Evolutionary conservation across 2,113 vertebrate genomes (phyloP).

Genomic region (Carettochelys insculpta): DNA sequence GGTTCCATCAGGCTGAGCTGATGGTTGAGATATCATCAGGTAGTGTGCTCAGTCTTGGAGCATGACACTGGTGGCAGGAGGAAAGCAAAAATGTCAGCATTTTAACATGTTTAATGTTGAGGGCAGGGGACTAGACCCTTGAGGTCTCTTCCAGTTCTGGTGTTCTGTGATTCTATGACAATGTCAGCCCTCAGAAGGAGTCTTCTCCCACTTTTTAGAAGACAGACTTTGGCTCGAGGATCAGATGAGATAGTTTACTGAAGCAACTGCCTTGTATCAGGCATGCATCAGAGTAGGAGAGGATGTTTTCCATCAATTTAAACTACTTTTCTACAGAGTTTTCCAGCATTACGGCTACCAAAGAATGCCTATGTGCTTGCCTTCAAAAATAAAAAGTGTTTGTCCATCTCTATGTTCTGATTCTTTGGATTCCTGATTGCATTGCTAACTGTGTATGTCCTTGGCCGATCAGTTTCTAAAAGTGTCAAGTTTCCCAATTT

Average conservation of each 20-base stretch:
- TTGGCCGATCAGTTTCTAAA: neutral
- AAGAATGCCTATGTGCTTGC: conserved; percentile 26
- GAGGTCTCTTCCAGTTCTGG: too few species aligned
- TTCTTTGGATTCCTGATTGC: conserved; percentile 32
- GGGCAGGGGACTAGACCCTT: too few species aligned
- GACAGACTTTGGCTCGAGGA: neutral
- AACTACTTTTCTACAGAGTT: conserved; percentile 48
- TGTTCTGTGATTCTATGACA: too few species aligned
- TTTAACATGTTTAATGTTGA: neutral
- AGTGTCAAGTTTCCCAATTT: neutral
- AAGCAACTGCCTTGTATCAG: conserved; percentile 17
- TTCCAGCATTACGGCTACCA: conserved; percentile 31
- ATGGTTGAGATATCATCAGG: fast-evolving
- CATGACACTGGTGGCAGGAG: fast-evolving
- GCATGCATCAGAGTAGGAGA: conserved; percentile 33
- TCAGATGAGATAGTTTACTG: conserved; percentile 3
- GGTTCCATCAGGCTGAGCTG: neutral
- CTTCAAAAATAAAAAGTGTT: conserved; percentile 47
- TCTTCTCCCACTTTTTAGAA: neutral
- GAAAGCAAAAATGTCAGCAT: fast-evolving
- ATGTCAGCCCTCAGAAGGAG: neutral
- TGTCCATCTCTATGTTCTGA: conserved; percentile 5
- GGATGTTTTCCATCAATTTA: conserved; percentile 54
- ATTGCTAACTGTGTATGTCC: neutral
- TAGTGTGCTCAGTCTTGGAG: fast-evolving